A percentile compares a stretch with the other conserved stretches of the same genome.
phyloP scores from a whole-genome alignment of 2,888 invertebrate genomes.

The Philopedon plagiatum region DNA sequence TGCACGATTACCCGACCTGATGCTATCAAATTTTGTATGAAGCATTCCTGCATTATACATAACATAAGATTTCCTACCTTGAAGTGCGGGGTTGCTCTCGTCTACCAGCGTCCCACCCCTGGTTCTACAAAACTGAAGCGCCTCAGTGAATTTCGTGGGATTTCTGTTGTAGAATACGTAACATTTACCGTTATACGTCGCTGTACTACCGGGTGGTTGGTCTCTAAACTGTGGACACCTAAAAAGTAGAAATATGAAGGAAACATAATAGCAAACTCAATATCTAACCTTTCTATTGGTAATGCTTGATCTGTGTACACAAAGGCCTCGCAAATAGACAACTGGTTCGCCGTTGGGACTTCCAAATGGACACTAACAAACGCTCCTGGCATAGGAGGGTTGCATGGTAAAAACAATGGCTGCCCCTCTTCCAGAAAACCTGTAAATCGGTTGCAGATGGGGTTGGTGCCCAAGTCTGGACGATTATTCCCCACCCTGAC shows the following conservation, averaged over 20 bases:
- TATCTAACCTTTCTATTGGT: conserved; percentile 87
- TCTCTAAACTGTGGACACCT: conserved; percentile 91
- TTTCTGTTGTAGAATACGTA: conserved; percentile 94
- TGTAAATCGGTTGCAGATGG: conserved; percentile 91
- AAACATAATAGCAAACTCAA: too few species aligned
- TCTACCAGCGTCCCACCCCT: conserved; percentile 88
- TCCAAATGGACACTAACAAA: conserved; percentile 94
- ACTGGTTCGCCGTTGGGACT: conserved; percentile 79
- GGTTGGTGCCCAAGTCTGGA: conserved; percentile 92
- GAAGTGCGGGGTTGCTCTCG: conserved; percentile 93
- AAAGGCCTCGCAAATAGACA: conserved; percentile 94
- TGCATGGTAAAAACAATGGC: conserved; percentile 92
- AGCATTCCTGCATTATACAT: too few species aligned
- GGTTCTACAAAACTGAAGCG: conserved; percentile 83
- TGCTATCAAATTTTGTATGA: background rate
- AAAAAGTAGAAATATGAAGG: too few species aligned
- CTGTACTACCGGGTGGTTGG: conserved; percentile 92
- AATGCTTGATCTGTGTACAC: conserved; percentile 94
- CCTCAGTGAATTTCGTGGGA: conserved; percentile 84
- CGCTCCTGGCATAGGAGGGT: conserved; percentile 95
- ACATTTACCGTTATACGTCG: conserved; percentile 95
- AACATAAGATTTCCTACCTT: conserved; percentile 76
- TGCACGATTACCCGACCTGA: background rate
- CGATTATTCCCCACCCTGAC: conserved; percentile 94
- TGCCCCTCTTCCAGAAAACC: conserved; percentile 91